phyloP scores from a whole-genome alignment of 2,888 invertebrate genomes.

The Pharmacophagus antenor region DNA sequence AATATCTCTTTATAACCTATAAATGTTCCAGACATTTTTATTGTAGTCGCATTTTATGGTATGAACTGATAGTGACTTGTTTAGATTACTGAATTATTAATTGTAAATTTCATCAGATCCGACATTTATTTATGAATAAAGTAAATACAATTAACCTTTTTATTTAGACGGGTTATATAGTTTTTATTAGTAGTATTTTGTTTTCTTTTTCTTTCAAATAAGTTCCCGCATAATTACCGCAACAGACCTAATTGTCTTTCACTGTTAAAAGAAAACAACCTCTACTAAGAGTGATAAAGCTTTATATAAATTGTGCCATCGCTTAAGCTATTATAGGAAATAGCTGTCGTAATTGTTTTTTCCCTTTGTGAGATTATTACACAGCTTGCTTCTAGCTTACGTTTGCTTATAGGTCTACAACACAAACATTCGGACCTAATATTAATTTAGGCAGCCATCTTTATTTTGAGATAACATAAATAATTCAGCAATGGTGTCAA shows the following conservation, averaged over 20 bases:
- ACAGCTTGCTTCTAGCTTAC: not conserved
- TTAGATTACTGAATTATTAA: conserved; percentile 9
- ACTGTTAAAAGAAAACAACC: not conserved
- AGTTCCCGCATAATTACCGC: not conserved
- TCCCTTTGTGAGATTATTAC: not conserved
- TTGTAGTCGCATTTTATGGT: conserved; percentile 16
- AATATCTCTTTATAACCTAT: conserved; percentile 29
- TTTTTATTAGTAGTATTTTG: too few species aligned
- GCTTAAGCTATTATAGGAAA: conserved; percentile 22
- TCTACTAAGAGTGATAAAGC: conserved; percentile 9
- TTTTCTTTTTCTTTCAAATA: not conserved
- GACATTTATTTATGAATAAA: too few species aligned
- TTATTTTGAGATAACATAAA: too few species aligned
- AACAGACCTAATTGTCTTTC: not conserved
- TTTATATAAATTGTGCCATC: conserved; percentile 12
- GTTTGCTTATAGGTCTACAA: not conserved
- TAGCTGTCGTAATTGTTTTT: conserved; percentile 15
- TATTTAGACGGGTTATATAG: too few species aligned
- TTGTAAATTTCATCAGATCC: not conserved
- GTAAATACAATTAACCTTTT: too few species aligned
- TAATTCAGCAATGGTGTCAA: too few species aligned
- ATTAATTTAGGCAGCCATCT: too few species aligned
- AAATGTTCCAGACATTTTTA: conserved; percentile 34
- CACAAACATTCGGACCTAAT: too few species aligned
- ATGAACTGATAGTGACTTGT: conserved; percentile 10